Conservation (phyloP, 1,140 invertebrate genomes). For the Rhyacophila brunnea region DNA sequence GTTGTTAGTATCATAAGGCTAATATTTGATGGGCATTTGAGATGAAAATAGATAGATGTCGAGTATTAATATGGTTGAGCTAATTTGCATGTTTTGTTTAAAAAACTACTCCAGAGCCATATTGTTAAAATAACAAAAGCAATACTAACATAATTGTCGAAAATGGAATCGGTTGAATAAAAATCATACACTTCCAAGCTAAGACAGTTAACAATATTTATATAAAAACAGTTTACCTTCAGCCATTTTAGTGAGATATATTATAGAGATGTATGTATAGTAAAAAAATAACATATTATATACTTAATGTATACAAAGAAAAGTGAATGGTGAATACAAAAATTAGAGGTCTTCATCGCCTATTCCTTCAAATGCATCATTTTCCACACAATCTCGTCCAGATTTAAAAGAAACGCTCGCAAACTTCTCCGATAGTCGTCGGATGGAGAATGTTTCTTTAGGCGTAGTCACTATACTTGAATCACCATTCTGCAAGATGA, state of each 20-base stretch:
- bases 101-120: too few relatives aligned
- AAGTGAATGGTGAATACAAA: not conserved
- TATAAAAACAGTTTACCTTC: not conserved
- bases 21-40: too few relatives aligned
- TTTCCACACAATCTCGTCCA: slow-evolving; percentile 71
- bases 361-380: slow-evolving; percentile 87
- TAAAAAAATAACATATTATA: not conserved
- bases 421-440: slow-evolving; percentile 57
- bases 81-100: too few relatives aligned
- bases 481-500: slow-evolving; percentile 48
- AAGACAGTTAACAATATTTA: too few relatives aligned
- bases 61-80: too few relatives aligned
- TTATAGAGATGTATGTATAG: not conserved
- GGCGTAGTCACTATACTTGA: slow-evolving; percentile 46
- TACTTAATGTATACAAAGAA: not conserved
- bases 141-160: too few relatives aligned
- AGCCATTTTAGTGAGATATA: not conserved
- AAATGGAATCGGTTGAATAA: too few relatives aligned
- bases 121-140: too few relatives aligned
- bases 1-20: too few relatives aligned
- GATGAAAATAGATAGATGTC: too few relatives aligned
- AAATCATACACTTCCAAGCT: too few relatives aligned
- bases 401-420: slow-evolving; percentile 62
- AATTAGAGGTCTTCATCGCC: slow-evolving; percentile 84
- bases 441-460: slow-evolving; percentile 54